Conservation (phyloP, 53 echinoderm and acorn worm species). For the Apostichopus leukothele region DNA sequence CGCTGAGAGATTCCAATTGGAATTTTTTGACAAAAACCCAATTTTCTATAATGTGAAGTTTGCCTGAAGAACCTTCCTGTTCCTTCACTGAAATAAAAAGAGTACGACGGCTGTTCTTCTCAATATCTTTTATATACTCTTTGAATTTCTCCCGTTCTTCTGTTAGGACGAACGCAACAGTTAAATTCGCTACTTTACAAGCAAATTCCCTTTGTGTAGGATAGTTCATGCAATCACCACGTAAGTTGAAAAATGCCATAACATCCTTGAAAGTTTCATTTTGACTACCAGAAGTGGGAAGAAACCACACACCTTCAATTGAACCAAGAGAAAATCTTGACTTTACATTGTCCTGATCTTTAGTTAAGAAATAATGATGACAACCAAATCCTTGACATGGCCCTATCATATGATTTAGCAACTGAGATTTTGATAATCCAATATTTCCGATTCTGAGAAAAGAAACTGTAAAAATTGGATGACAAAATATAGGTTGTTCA, state of each 20-base stretch:
- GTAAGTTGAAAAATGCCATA: conserved; percentile 16
- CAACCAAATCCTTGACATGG: background rate
- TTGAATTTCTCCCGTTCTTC: background rate
- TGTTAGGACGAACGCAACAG: background rate
- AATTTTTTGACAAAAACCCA: background rate
- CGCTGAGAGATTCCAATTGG: background rate
- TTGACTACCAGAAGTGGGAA: background rate
- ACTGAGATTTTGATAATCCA: conserved; percentile 7
- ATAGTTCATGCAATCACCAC: conserved; percentile 9
- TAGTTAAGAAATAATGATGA: background rate
- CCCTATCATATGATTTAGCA: conserved; percentile 9
- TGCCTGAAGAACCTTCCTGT: background rate
- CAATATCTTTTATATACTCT: background rate
- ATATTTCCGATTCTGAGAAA: conserved; percentile 14
- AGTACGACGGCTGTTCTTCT: too few species aligned
- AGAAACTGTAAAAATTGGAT: conserved; percentile 13
- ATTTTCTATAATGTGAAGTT: background rate
- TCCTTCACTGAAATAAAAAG: background rate
- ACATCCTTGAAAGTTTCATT: conserved; percentile 8
- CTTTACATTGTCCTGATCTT: background rate
- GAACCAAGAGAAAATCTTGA: conserved; percentile 5
- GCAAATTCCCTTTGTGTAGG: background rate
- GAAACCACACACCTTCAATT: conserved; percentile 11
- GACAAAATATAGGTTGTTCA: too few species aligned
- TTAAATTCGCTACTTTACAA: conserved; percentile 17